Evolutionary conservation across 1,140 invertebrate species (phyloP).

Genomic region (Euwallacea similis): DNA sequence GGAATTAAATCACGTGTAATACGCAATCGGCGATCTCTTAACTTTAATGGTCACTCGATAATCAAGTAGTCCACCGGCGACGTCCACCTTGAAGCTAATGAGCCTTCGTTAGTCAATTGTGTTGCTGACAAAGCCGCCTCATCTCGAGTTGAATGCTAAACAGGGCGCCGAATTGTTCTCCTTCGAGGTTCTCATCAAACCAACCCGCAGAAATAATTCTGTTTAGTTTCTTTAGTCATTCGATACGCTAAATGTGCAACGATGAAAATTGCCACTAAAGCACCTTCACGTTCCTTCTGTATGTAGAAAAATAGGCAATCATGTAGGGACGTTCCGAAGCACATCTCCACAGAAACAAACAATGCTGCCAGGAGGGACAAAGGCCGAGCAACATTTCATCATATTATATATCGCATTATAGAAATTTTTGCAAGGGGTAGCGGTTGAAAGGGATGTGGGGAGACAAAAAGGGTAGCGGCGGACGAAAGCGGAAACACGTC

Average conservation of each 20-base stretch:
- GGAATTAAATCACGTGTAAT: background rate
- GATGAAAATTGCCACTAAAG: too few species aligned
- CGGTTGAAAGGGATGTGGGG: slow-evolving; percentile 30
- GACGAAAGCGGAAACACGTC: slow-evolving; percentile 34
- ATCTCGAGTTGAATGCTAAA: slow-evolving; percentile 45
- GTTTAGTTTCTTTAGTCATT: background rate
- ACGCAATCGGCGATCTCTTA: background rate
- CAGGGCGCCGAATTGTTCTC: slow-evolving; percentile 35
- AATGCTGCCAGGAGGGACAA: background rate
- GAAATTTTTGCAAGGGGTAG: slow-evolving; percentile 37
- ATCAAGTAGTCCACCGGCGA: slow-evolving; percentile 33
- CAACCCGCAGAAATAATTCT: background rate
- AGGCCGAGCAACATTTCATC: slow-evolving; percentile 12
- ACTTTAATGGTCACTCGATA: slow-evolving; percentile 22
- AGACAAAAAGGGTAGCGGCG: slow-evolving; percentile 34
- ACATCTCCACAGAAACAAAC: too few species aligned
- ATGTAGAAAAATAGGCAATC: too few species aligned
- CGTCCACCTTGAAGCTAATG: slow-evolving; percentile 43
- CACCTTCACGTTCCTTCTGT: too few species aligned
- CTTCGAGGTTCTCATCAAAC: slow-evolving; percentile 17
- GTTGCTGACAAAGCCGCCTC: slow-evolving; percentile 47
- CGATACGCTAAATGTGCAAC: too few species aligned
- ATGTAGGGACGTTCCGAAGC: too few species aligned
- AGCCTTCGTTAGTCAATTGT: slow-evolving; percentile 50
- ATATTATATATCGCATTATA: slow-evolving; percentile 20